Evolutionary conservation across 2,113 vertebrate genomes (phyloP), one percentile per base, ranked within the genome.

Genomic region (Sinocyclocheilus maitianheensis): DNA sequence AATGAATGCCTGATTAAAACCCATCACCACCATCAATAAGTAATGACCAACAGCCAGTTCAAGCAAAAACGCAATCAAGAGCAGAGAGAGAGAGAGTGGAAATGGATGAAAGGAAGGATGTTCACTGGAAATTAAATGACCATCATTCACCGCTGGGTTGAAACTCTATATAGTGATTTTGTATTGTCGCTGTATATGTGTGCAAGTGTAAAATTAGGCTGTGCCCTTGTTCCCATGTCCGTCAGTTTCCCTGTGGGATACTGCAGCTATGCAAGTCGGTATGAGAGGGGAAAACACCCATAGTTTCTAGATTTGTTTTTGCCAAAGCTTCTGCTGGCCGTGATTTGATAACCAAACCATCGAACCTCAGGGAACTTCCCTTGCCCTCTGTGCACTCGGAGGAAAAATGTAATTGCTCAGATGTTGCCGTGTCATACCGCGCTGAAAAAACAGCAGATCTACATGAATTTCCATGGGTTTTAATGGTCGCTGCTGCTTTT

Each of bases 1-100:
- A 91, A 90, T 88, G 58, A 84, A 80, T 8, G 69, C 65, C 85
- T 90, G 87, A 90, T 87, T 86, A 89, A 91, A 92, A 87, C 72
- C 26, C 58, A 60, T 63, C 84, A 83, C 84, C 88, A 87, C 81
- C 89, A 84, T 91, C 92, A 85, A 87, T 87, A 90, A 91, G 90
- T 85, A 89, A 87, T 87, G 79, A 75, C 75, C 51, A 22, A 83
- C 74, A 91, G 83, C 81, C 67, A 86, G 77, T 89, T 88, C 85
- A 88, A 82, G 67, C 16, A 18, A 82, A 53, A 92, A 81, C 83
- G 30, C 58, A 88, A 88, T 88, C 88, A 88, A 82, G 78, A 26
- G 69, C 34, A n/a, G 34, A 89, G 81, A 82, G 88, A 83, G 81
- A 79, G 83, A 37, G 60, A 83, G 46, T 81, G 65, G 58, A 77